phyloP scores from a whole-genome alignment of 2,113 vertebrate genomes.

The Dipodomys ordii region DNA sequence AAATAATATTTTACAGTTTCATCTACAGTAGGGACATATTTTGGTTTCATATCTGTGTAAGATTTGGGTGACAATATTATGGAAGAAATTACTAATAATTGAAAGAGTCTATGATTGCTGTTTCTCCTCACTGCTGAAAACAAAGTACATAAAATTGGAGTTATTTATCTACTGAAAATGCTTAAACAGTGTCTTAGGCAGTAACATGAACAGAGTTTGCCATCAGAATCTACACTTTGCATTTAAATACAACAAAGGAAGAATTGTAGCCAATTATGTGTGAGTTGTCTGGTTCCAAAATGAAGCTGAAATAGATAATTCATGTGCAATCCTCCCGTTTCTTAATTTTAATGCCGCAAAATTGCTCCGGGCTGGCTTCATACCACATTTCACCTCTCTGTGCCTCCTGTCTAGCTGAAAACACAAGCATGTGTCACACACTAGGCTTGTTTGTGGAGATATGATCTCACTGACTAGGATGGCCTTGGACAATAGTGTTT shows the following conservation, averaged over 20 bases:
- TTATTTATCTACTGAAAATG: background rate
- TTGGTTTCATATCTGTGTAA: constrained; percentile 32
- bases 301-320: constrained; percentile 69
- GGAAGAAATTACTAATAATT: constrained; percentile 46
- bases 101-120: background rate
- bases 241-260: constrained; percentile 72
- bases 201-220: constrained; percentile 29
- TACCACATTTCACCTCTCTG: too few relatives aligned
- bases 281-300: constrained; percentile 64
- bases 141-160: constrained; percentile 23
- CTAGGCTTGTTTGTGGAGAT: too few relatives aligned
- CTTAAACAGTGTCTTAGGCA: constrained; percentile 24
- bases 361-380: too few relatives aligned
- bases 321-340: background rate
- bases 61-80: background rate
- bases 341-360: too few relatives aligned
- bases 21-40: background rate
- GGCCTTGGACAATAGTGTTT: too few relatives aligned
- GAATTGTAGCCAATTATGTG: background rate
- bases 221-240: constrained; percentile 20
- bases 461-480: too few relatives aligned
- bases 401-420: too few relatives aligned
- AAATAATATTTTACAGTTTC: constrained; percentile 10
- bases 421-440: too few relatives aligned
- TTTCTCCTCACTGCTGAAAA: constrained; percentile 48